Base-by-base conservation (phyloP, 2,797 vertebrate genomes). In the Taenioides sp. region DNA sequence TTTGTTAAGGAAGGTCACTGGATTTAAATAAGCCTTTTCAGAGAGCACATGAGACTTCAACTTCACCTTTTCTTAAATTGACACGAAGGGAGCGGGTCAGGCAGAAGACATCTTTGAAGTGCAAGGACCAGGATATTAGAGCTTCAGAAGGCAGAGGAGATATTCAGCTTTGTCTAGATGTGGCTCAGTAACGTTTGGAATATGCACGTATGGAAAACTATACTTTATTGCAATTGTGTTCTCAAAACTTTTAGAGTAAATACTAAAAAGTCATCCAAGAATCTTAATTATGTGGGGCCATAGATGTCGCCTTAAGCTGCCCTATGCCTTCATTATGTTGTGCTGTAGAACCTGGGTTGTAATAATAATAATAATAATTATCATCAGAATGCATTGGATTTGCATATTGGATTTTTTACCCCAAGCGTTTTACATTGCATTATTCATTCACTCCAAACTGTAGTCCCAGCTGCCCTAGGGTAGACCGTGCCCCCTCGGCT, bases 31-130 rank as follows among this genome's bases (percentile, higher is more conserved):
- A 79, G 71, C 59, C 58, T 75, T 76, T 74, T 72, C 47, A 67
- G 57, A 50, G 58, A 75, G 71, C 71, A 58, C 58, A 74, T 73
- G 71, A 52, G 65, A 57, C 71, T 80, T 82, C 78, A 85, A 85
- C 77, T 76, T 86, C 75, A 76, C 74, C 69, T 84, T 83, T 84
- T 74, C 75, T 74, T 87, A 75, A 82, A 81, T 72, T 75, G 75
- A 86, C 78, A 63, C 25, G 54, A 31, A 40, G 43, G 37, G 67
- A 54, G 27, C 0, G 62, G 55, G 66, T 67, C 54, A 74, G 60
- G 9, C 22, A 47, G 54, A 43, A 68, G 52, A 23, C 7, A 34
- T 9, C 47, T 66, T 66, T 66, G 47, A 66, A 66, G 65, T 66
- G 17, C 65, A 66, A 14, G 16, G 43, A 49, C 43, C 23, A 50